Evolutionary conservation across 2,797 vertebrate genomes (phyloP).

Genomic region (Microctenopoma stevenorrisi): DNA sequence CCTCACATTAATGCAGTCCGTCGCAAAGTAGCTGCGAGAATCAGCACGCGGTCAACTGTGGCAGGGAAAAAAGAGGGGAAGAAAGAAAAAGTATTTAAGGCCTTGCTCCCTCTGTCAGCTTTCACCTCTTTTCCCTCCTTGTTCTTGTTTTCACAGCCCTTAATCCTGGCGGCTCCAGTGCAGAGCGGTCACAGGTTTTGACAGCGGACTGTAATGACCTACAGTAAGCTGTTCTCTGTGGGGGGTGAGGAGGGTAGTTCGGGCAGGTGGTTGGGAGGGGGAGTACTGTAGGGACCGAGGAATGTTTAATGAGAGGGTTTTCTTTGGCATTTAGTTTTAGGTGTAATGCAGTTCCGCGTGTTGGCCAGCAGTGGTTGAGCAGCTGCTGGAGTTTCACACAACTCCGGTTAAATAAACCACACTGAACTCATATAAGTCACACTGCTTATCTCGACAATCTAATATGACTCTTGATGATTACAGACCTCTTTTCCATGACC

Average conservation of each 20-base stretch:
- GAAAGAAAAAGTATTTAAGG: constrained; percentile 79
- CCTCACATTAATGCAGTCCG: constrained; percentile 69
- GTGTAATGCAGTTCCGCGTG: constrained; percentile 41
- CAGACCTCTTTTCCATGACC: neutral
- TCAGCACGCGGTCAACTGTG: constrained; percentile 77
- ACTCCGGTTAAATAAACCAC: neutral
- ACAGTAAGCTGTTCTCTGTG: constrained; percentile 64
- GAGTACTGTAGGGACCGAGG: constrained; percentile 32
- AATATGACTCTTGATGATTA: neutral
- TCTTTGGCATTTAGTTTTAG: constrained; percentile 50
- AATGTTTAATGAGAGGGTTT: constrained; percentile 60
- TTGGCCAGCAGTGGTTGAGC: constrained; percentile 54
- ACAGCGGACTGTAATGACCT: constrained; percentile 83
- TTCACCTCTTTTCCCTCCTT: constrained; percentile 76
- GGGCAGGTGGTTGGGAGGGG: constrained; percentile 46
- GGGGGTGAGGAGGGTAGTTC: constrained; percentile 57
- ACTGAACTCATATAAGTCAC: neutral
- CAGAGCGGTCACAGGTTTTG: constrained; percentile 81
- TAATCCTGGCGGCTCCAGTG: constrained; percentile 74
- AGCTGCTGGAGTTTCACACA: neutral
- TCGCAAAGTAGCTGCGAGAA: constrained; percentile 78
- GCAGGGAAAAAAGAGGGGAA: constrained; percentile 54
- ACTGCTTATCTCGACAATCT: neutral
- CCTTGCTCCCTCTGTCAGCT: constrained; percentile 78
- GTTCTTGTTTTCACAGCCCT: constrained; percentile 78